Evolutionary conservation across 1,140 invertebrate species (phyloP), one percentile per base, ranked within the genome.

Genomic region (Cyphomyrmex costatus): DNA sequence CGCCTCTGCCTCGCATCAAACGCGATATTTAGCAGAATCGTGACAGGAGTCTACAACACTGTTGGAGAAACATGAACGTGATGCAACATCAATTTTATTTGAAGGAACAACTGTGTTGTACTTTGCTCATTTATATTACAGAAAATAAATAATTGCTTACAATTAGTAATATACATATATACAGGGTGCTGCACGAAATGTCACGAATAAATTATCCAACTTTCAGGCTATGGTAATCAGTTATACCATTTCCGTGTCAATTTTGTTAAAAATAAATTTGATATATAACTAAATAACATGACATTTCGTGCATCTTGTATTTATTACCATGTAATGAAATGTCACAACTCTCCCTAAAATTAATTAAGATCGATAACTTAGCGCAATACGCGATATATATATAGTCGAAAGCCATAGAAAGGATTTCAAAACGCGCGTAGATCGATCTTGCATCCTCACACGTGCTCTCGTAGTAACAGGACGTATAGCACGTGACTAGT

Each of bases 401-500:
- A 60, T 16, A 27, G 53, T 10, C 10, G 16, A n/a, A 36, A n/a
- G 21, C 14, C n/a, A 6, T 65, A 3, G 56, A 5, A 14, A 53
- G 33, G 10, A 4, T 49, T 3, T 10, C 19, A 7, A 36, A 2
- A 42, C 33, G 10, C 42, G 36, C 7, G 21, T 73, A 73, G 36
- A 60, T 82, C 51, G 27, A 65, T 36, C 27, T 66, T 21, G 30
- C 36, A 27, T 42, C 78, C 89, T 30, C 74, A 85, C 86, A 89
- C 89, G 85, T 88, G 88, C 68, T 84, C 83, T 42, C 76, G 83
- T 88, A 89, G 86, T 86, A 85, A 78, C 61, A 80, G 63, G 21
- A 16, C 60, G 51, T 58, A 24, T 53, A 73, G 77, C 90, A 91
- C 90, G 92, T 92, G 92, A 90, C 88, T 88, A 77, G 85, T 89